Evolutionary conservation across 1,140 invertebrate species (phyloP), one percentile per base, ranked within the genome.

Genomic region (Leucophenga varia): DNA sequence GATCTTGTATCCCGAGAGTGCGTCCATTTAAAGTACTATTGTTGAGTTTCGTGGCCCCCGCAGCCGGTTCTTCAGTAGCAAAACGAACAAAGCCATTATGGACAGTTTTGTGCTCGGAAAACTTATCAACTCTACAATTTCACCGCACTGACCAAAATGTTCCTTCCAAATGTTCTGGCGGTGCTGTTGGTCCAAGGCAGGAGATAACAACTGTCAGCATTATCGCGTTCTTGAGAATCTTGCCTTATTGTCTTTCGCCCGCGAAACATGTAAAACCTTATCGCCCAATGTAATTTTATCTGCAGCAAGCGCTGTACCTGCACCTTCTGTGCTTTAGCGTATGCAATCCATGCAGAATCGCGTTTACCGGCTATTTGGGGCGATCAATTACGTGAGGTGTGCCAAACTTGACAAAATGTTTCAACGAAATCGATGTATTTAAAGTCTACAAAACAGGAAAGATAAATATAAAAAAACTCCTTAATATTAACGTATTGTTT

Each of bases 321-420:
- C 68, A 5, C 13, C 53, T 16, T 53, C 59, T 1, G 49, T n/a
- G n/a, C 10, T 1, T 56, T 41, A 18, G 52, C 49, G 13, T 63
- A 72, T 13, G 56, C 56, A 37, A 72, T 30, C 2, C 31, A 3
- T 3, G 43, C 48, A 13, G 28, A 30, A 10, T 37, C 54, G 2
- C 31, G 34, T 3, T 55, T 61, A n/a, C 17, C n/a, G n/a, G n/a
- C n/a, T n/a, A n/a, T 13, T 49, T 55, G 0, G 21, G 17, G 7
- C 53, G 52, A 36, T 55, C 36, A 3, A 72, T 5, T 0, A 49
- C 12, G 3, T 35, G 2, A 18, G 72, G 45, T 0, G 43, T 37
- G 2, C 68, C 68, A 21, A 58, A 72, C 45, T 72, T 69, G 14
- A 55, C 20, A 18, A 72, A n/a, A 64, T 3, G 58, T 3, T 6